These are phyloP conservation scores for Triplophysa rosa DNA, from an alignment of 2,113 vertebrate species.

Conservation along the genomic window DNA sequence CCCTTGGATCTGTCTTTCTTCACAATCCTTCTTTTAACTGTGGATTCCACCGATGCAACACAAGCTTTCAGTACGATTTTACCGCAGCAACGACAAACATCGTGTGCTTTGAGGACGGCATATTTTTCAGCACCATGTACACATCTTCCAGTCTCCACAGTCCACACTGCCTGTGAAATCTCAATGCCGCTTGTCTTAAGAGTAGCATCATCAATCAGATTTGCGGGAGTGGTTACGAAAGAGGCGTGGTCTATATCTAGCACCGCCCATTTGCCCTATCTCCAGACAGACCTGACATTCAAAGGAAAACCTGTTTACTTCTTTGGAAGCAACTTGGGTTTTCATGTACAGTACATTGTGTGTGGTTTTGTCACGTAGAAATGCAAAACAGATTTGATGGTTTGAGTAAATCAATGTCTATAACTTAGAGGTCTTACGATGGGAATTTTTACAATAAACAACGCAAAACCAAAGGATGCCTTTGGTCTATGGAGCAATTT, in stretches of 20 bases:
- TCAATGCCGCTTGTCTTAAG: constrained; percentile 16
- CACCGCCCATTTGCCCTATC: constrained; percentile 7
- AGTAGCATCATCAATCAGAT: constrained; percentile 29
- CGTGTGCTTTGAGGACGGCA: not conserved
- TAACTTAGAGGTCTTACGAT: too few relatives aligned
- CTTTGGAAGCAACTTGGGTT: not conserved
- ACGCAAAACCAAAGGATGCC: too few relatives aligned
- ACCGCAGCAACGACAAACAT: not conserved
- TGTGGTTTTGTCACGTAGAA: too few relatives aligned
- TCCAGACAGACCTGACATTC: not conserved
- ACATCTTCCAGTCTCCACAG: not conserved
- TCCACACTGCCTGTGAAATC: not conserved
- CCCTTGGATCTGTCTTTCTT: not conserved
- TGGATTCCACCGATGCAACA: not conserved
- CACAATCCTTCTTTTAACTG: constrained; percentile 12
- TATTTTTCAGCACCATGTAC: constrained; percentile 13
- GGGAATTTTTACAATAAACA: too few relatives aligned
- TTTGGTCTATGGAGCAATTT: too few relatives aligned
- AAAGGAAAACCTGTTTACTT: not conserved
- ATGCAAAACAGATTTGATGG: too few relatives aligned
- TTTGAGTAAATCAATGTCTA: too few relatives aligned
- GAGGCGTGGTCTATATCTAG: not conserved
- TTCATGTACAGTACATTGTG: too few relatives aligned
- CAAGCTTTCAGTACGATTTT: constrained; percentile 1
- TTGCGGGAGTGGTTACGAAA: not conserved